Evolutionary conservation across 1,140 invertebrate genomes (phyloP), one percentile per base, ranked within the genome.

Genomic region (Mylabris phalerata): DNA sequence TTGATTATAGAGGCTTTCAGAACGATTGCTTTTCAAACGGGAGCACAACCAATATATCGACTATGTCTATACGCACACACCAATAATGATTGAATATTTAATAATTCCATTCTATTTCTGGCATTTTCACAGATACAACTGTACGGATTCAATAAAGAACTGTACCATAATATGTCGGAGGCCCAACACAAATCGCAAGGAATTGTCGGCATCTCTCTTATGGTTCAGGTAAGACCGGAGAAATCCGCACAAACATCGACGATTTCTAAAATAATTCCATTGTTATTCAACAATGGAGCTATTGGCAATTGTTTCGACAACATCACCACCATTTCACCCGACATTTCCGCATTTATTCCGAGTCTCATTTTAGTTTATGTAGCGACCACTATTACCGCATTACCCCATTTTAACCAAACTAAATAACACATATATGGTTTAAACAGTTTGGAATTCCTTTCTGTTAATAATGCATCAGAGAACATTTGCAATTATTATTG

Each of bases 161-260:
- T 98, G n/a, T 98, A 97, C 78, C 89, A 90, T 70, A 97, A 97
- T 75, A 93, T 96, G 84, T 89, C 91, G 27, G 91, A 96, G 77
- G 95, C 95, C 19, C 88, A 93, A 66, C 89, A 93, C 73, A 91
- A 92, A 75, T 91, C 90, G 32, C 91, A 95, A 74, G 94, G 94
- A 27, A 83, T 97, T 60, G 89, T 96, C 5, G 93, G 87, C 6
- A 90, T 98, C 61, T 93, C 93, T 10, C 77, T 98, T 58, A 91
- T 98, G 84, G 87, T 97, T 43, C 92, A 97, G 85, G 91, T 93
- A 78, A 80, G 71, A 66, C 7, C 7, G 7, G 3, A 4, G 3
- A 7, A 32, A 32, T 32, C 27, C 32, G 32, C 7, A 32, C 7
- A 5, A 32, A 19, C 1, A 19, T 19, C 19, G 19, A 19, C 32